Conservation (phyloP, 2,113 vertebrate species). For the Cisticola juncidis region DNA sequence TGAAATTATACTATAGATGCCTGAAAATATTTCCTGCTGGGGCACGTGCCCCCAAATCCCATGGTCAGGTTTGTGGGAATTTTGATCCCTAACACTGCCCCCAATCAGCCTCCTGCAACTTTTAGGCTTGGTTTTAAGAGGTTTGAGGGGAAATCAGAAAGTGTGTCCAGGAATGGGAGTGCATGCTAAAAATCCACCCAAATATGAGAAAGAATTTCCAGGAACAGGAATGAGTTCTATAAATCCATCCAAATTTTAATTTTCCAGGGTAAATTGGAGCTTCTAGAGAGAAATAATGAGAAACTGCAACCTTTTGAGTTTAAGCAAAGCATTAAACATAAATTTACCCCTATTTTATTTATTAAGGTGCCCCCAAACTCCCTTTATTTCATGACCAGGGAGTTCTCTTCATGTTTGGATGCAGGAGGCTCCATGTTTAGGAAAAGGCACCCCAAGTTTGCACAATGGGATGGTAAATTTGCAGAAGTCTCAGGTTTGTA, state of each 20-base stretch:
- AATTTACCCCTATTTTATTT: neutral
- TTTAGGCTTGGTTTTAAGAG: neutral
- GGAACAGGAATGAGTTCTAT: neutral
- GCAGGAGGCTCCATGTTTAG: fast-evolving
- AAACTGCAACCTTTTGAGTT: fast-evolving
- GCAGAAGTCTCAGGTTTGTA: neutral
- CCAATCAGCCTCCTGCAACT: neutral
- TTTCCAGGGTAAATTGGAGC: neutral
- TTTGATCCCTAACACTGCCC: fast-evolving
- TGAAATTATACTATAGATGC: neutral
- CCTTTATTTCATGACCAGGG: neutral
- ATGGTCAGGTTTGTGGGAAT: neutral
- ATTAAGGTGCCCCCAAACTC: neutral
- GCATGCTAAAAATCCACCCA: neutral
- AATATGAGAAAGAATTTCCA: neutral
- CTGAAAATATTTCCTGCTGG: conserved; percentile 24
- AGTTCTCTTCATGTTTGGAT: neutral
- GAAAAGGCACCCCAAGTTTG: neutral
- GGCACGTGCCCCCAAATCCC: conserved; percentile 15
- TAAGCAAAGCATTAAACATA: neutral
- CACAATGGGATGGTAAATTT: fast-evolving
- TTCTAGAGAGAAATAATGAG: neutral
- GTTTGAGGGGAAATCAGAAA: neutral
- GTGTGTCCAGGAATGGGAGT: fast-evolving
- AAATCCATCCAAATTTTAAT: neutral